A percentile compares a stretch with the other conserved stretches of the same genome.
Conservation (phyloP, 92 coral and sea anemone species). For the Paramuricea clavata region DNA sequence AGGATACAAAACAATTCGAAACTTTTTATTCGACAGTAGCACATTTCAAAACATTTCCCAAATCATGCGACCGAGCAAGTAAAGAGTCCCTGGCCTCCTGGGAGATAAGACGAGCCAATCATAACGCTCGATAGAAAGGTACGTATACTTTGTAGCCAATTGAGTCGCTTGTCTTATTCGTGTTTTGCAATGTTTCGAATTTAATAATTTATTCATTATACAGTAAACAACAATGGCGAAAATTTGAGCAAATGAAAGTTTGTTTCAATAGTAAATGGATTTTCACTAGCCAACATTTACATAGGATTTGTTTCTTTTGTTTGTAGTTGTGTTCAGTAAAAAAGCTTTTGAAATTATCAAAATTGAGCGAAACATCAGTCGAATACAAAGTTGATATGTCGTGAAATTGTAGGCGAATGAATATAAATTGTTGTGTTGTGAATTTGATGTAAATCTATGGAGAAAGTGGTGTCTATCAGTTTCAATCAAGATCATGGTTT, state of each 20-base stretch:
- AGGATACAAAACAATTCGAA: no score
- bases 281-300: no score
- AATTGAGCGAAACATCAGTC: no score
- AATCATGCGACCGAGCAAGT: no score
- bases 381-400: not conserved
- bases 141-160: not conserved
- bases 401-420: not conserved
- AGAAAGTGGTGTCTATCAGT: constrained; percentile 78
- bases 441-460: constrained; percentile 3
- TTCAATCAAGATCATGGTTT: constrained; percentile 97
- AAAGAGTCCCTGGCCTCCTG: not conserved
- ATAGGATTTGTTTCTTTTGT: no score
- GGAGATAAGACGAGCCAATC: constrained; percentile 13
- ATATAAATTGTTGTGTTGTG: not conserved
- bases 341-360: no score
- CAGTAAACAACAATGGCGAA: not conserved
- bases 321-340: no score
- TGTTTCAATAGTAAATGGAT: no score
- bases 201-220: not conserved
- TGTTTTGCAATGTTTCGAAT: not conserved
- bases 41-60: no score
- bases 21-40: no score
- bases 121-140: not conserved
- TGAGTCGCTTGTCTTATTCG: not conserved
- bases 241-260: no score